Percentiles rank a stretch among this genome's conserved stretches.
Evolutionary conservation across 2,797 vertebrate genomes (phyloP).

Genomic region (Emydoidea blandingii): DNA sequence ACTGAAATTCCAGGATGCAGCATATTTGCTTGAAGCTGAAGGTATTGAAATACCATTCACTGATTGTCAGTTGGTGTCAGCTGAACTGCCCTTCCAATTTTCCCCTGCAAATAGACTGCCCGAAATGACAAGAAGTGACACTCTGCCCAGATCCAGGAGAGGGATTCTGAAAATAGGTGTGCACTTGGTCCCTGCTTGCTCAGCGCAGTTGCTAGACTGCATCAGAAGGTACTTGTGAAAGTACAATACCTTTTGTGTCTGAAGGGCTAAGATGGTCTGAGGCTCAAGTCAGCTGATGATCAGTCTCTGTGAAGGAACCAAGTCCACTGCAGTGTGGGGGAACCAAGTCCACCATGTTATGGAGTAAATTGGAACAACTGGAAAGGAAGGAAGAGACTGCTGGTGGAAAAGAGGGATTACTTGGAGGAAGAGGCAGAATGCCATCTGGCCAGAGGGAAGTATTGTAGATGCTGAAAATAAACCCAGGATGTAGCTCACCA

Average conservation of each 20-base stretch:
- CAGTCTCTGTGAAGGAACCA: not conserved
- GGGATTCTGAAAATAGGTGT: not conserved
- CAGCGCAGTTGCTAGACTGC: not conserved
- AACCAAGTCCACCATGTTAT: not conserved
- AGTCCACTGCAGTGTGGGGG: not conserved
- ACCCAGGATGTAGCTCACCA: not conserved
- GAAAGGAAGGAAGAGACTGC: not conserved
- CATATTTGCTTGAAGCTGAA: not conserved
- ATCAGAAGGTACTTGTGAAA: not conserved
- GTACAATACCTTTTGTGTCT: not conserved
- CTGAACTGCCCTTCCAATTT: not conserved
- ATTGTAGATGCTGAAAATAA: not conserved
- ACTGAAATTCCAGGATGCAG: not conserved
- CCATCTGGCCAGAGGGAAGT: not conserved
- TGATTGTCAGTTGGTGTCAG: not conserved
- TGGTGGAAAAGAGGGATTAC: not conserved
- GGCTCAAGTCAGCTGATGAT: not conserved
- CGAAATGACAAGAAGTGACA: not conserved
- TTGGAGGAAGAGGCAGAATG: not conserved
- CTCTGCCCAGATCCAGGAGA: not conserved
- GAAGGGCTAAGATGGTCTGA: not conserved
- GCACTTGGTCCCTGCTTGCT: not conserved
- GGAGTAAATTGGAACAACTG: not conserved
- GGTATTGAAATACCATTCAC: not conserved
- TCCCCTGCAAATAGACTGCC: not conserved